These are phyloP conservation scores for Lasioglossum marginatum DNA, from an alignment of 2,888 invertebrate species.

Conservation along the genomic window DNA sequence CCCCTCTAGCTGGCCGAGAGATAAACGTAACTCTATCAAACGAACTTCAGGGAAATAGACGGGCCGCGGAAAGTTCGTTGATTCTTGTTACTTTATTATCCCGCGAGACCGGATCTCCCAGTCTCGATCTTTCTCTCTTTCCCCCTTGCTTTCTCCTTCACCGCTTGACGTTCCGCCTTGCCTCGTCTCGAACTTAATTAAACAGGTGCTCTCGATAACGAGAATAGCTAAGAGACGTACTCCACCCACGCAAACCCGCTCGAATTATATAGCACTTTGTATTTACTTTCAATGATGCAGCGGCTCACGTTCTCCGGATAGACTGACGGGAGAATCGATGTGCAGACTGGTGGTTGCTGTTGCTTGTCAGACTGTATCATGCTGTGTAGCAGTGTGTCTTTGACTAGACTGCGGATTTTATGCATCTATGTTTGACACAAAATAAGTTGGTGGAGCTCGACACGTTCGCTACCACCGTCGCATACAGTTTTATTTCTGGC, in stretches of 20 bases:
- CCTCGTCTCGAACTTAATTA: constrained; percentile 15
- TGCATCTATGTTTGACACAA: neutral
- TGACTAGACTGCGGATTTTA: neutral
- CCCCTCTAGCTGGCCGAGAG: constrained; percentile 2
- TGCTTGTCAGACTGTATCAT: neutral
- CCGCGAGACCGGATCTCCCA: neutral
- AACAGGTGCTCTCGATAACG: constrained; percentile 17
- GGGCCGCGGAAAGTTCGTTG: constrained; percentile 9
- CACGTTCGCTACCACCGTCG: too few relatives aligned
- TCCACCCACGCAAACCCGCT: neutral
- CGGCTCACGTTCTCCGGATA: neutral
- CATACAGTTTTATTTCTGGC: neutral
- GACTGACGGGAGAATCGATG: neutral
- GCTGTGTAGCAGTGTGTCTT: neutral
- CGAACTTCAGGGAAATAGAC: constrained; percentile 49
- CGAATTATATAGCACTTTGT: neutral
- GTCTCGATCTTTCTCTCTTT: neutral
- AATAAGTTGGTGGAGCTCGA: neutral
- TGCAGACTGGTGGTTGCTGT: neutral
- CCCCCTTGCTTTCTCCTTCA: neutral
- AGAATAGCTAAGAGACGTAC: neutral
- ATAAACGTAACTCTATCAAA: constrained; percentile 52
- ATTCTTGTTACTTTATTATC: constrained; percentile 21
- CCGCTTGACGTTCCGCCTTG: neutral
- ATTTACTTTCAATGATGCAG: neutral